Conservation (phyloP, 2,113 vertebrate species). For the Archocentrus centrarchus region DNA sequence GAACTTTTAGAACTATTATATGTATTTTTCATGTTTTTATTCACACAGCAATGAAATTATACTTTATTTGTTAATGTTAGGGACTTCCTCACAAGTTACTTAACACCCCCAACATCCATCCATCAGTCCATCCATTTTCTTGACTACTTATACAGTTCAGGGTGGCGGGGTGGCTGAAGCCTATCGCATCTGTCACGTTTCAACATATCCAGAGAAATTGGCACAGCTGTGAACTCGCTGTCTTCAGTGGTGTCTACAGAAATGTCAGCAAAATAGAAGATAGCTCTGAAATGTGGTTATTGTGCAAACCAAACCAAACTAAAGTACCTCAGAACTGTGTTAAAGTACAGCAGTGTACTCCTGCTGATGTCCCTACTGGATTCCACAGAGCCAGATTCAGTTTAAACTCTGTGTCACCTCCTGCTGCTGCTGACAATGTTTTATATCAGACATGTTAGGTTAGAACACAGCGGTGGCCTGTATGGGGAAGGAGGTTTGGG, state of each 20-base stretch:
- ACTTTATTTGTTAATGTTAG: not conserved
- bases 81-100: not conserved
- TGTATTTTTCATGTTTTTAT: not conserved
- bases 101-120: not conserved
- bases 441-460: slow-evolving; percentile 63
- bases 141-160: not conserved
- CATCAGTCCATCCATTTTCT: not conserved
- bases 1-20: too few relatives aligned
- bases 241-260: not conserved
- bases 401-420: slow-evolving; percentile 48
- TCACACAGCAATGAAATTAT: not conserved
- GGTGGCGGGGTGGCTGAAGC: not conserved
- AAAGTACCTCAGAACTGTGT: not conserved
- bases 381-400: slow-evolving; percentile 6
- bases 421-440: slow-evolving; percentile 55
- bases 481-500: slow-evolving; percentile 27
- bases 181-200: not conserved
- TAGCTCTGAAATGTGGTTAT: not conserved
- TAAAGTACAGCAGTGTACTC: not conserved
- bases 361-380: not conserved
- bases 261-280: not conserved
- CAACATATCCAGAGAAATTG: not conserved
- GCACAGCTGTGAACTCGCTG: not conserved
- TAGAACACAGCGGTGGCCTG: slow-evolving; percentile 47
- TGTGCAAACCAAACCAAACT: not conserved